Conservation (phyloP, 1,140 invertebrate genomes). For the Penaeus chinensis region DNA sequence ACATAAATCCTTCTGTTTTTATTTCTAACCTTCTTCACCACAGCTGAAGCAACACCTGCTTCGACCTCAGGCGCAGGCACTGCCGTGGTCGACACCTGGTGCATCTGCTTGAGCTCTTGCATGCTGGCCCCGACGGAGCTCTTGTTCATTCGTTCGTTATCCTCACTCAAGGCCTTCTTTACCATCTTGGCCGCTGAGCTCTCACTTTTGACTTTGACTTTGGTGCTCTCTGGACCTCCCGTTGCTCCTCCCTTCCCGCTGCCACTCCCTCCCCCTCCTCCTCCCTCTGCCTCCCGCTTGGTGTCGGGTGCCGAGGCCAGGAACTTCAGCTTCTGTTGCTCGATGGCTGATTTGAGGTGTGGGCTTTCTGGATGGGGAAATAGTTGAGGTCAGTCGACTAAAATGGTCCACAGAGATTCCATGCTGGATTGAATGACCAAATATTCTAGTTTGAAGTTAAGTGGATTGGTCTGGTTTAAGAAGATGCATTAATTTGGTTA, state of each 20-base stretch:
- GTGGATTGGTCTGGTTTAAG: too few relatives aligned
- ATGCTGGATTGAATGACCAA: too few relatives aligned
- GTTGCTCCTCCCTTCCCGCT: neutral
- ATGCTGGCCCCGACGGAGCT: slow-evolving; percentile 40
- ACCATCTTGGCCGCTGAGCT: neutral
- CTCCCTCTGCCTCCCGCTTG: slow-evolving; percentile 24
- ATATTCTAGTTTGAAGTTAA: too few relatives aligned
- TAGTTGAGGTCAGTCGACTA: neutral
- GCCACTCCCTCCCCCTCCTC: neutral
- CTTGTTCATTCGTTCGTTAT: slow-evolving; percentile 15
- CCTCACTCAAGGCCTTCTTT: neutral
- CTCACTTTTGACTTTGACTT: neutral
- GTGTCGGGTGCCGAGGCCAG: slow-evolving; percentile 66
- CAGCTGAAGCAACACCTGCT: neutral
- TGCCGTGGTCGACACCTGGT: slow-evolving; percentile 32
- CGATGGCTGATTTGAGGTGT: slow-evolving; percentile 73
- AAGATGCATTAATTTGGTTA: too few relatives aligned
- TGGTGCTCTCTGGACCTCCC: neutral
- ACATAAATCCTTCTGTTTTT: too few relatives aligned
- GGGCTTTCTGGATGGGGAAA: slow-evolving; percentile 69
- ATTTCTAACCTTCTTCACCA: slow-evolving; percentile 15
- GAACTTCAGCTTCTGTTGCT: slow-evolving; percentile 76
- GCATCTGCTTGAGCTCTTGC: slow-evolving; percentile 60
- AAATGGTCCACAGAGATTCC: too few relatives aligned
- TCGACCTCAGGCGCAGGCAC: too few relatives aligned